These are phyloP conservation scores for Phortica okadai DNA, from an alignment of 2,888 invertebrate genomes.

Conservation along the genomic window DNA sequence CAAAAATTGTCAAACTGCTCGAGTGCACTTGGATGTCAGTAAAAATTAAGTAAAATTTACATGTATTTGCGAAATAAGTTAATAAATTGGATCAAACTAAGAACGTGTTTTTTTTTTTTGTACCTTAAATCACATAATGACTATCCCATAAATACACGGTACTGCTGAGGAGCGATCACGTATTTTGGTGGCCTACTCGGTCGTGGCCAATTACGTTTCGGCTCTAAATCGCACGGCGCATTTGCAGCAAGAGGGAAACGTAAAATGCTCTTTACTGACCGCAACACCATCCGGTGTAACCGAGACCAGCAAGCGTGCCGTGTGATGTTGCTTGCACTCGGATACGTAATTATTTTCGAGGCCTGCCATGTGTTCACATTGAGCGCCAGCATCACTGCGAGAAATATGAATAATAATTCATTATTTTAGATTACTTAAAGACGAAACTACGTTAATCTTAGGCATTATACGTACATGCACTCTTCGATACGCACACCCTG, in stretches of 20 bases:
- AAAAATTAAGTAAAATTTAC: constrained; percentile 14
- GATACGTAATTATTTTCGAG: constrained; percentile 31
- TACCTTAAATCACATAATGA: constrained; percentile 59
- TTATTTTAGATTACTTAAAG: neutral
- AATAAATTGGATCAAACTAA: neutral
- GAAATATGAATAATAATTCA: constrained; percentile 33
- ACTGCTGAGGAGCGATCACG: neutral
- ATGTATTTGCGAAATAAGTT: neutral
- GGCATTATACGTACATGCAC: constrained; percentile 81
- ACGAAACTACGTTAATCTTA: neutral
- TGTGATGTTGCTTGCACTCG: constrained; percentile 80
- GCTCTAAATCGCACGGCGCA: constrained; percentile 77
- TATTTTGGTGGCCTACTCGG: neutral
- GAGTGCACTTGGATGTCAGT: constrained; percentile 18
- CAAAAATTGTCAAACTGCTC: neutral
- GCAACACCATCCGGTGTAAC: constrained; percentile 75
- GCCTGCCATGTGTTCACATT: constrained; percentile 76
- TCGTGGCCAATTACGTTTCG: neutral
- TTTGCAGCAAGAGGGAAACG: constrained; percentile 86
- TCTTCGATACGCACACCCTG: constrained; percentile 86
- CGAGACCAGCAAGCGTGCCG: constrained; percentile 78
- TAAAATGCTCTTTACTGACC: constrained; percentile 77
- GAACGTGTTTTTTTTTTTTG: constrained; percentile 7
- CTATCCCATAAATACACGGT: constrained; percentile 40
- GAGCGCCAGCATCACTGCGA: constrained; percentile 74